A percentile compares a stretch with the other conserved stretches of the same genome.
Evolutionary conservation across 2,113 vertebrate genomes (phyloP).

Genomic region (Hippocampus abdominalis): DNA sequence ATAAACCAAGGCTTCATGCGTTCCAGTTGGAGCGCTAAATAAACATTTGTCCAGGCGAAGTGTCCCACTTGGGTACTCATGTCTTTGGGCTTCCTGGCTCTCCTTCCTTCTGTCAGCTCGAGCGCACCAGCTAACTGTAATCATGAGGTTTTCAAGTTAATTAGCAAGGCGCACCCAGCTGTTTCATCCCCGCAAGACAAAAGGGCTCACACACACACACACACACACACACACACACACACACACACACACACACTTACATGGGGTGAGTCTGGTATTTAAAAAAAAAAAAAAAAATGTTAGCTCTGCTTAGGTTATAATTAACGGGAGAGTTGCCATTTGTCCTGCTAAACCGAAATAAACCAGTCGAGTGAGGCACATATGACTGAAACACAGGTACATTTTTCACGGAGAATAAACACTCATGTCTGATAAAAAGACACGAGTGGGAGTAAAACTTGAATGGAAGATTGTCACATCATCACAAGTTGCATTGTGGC

Average conservation of each 20-base stretch:
- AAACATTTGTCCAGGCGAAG: constrained; percentile 24
- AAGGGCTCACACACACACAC: constrained; percentile 35
- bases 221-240: constrained; percentile 12
- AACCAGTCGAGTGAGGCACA: constrained; percentile 51
- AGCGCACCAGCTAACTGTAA: constrained; percentile 66
- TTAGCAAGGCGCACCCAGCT: constrained; percentile 70
- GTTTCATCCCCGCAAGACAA: constrained; percentile 68
- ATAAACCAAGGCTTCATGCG: background rate
- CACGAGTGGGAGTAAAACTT: background rate
- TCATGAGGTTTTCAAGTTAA: constrained; percentile 66
- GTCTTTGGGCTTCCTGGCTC: constrained; percentile 24
- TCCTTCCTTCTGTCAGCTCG: constrained; percentile 34
- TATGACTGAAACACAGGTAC: constrained; percentile 13
- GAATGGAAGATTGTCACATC: too few relatives aligned
- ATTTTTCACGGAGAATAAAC: constrained; percentile 44
- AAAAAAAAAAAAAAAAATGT: constrained; percentile 46
- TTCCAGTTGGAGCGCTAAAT: constrained; percentile 1
- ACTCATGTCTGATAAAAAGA: constrained; percentile 14
- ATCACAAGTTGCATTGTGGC: too few relatives aligned
- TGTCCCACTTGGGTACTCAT: constrained; percentile 8
- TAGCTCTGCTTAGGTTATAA: constrained; percentile 62
- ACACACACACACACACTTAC: constrained; percentile 29
- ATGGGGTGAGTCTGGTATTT: constrained; percentile 45
- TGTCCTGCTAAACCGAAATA: constrained; percentile 53
- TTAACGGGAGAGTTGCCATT: constrained; percentile 62